Evolutionary conservation across 2,797 vertebrate genomes (phyloP), one percentile per base, ranked within the genome.

Genomic region (Natrix natrix): DNA sequence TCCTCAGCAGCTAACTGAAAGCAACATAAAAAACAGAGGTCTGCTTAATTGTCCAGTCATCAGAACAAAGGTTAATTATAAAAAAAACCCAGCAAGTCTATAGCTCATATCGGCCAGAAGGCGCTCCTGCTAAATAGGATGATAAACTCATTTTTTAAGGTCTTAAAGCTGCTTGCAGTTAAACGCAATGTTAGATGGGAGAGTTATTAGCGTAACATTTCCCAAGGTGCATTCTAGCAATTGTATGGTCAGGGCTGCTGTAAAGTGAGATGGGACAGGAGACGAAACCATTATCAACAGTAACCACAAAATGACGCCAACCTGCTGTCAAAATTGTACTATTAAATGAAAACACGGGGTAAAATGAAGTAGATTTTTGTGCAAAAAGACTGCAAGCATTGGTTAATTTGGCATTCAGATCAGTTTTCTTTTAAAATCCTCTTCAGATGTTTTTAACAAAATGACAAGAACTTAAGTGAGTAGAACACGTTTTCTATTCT

Each of bases 61-160:
- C 66, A 86, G 86, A 26, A 94, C 92, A 87, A 90, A 93, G 94
- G 92, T 93, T 93, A 91, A 90, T 74, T 92, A 94, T 90, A 55
- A 88, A 92, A 92, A n/a, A n/a, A 63, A 20, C 43, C 78, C 37
- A 54, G 88, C 66, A 87, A 59, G 90, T 92, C 88, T 87, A 6
- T 17, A 61, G 48, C 74, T 95, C 95, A 93, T 43, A 91, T 3
- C 54, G 87, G 88, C 88, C 86, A 43, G 7, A 90, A 87, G 91
- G 55, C 86, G 61, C 59, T 43, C 69, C 43, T 8, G 32, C 66
- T 87, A 78, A 92, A 57, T 28, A 92, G 94, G 93, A 52, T 54
- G 88, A 87, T 94, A 83, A 93, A 11, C 32, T 87, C 63, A 66
- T 89, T 83, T 94, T 95, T 95, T 92, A 91, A 87, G 90, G 55